phyloP scores from a whole-genome alignment of 2,888 invertebrate species.

The Drosophila merina region DNA sequence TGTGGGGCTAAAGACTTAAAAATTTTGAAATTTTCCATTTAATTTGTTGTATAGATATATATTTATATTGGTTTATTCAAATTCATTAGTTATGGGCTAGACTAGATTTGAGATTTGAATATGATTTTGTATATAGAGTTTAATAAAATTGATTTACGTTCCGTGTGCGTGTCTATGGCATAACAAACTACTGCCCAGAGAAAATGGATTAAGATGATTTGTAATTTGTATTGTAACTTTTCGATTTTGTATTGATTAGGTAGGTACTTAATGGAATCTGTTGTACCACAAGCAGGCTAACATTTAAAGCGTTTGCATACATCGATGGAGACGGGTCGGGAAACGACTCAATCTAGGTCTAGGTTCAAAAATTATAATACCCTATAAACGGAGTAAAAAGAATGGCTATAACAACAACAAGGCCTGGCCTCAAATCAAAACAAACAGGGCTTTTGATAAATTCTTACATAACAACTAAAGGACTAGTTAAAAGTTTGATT shows the following conservation, averaged over 20 bases:
- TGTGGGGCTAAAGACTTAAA: conserved; percentile 52
- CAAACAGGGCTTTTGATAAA: conserved; percentile 28
- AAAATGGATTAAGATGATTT: conserved; percentile 47
- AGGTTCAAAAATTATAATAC: conserved; percentile 16
- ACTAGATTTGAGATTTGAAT: conserved; percentile 52
- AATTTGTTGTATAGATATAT: conserved; percentile 22
- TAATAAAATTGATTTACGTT: conserved; percentile 49
- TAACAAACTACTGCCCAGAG: conserved; percentile 64
- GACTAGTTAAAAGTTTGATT: conserved; percentile 55
- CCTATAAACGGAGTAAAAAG: conserved; percentile 23
- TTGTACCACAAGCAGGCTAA: conserved; percentile 80
- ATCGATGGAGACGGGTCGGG: conserved; percentile 42
- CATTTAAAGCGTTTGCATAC: conserved; percentile 73
- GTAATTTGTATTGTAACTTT: conserved; percentile 28
- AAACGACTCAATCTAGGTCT: conserved; percentile 10
- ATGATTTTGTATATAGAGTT: conserved; percentile 44
- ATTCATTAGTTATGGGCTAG: conserved; percentile 72
- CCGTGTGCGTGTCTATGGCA: conserved; percentile 47
- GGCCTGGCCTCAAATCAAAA: conserved; percentile 67
- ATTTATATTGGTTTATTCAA: conserved; percentile 53
- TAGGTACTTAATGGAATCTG: conserved; percentile 70
- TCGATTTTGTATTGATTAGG: conserved; percentile 47
- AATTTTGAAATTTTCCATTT: conserved; percentile 29
- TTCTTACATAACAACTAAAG: conserved; percentile 52
- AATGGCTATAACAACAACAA: conserved; percentile 59